Base-by-base conservation (phyloP, 30 jellyfish, hydroid and myxozoan genomes). In the Rhopilema esculentum region DNA sequence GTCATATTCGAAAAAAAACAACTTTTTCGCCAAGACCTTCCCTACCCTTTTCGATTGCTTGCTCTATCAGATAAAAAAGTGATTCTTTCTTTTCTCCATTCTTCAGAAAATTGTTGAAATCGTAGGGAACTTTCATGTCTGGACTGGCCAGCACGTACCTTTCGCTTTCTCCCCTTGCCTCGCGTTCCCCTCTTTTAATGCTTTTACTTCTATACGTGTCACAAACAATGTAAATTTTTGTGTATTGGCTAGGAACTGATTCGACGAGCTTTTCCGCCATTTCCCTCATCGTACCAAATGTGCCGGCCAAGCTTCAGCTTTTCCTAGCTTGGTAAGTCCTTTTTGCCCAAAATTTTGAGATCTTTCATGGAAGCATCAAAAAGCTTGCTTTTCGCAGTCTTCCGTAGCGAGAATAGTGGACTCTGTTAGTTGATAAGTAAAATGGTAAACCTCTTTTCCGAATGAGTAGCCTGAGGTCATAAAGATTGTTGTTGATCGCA, bases 341-440 rank as follows among this genome's bases (percentile, higher is more conserved):
- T n/a, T n/a, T n/a, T n/a, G 40, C 79, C n/a, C n/a, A n/a, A n/a
- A n/a, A n/a, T n/a, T 25, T 18, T 7, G 53, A 28, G 24, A 77
- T 1, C 84, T 4, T 6, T 4, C 69, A 29, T 26, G 69, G 86
- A 72, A 75, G 69, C 76, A 8, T 75, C 73, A 21, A 9, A 75
- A 0, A 75, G 51, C 16, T 33, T 75, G 77, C 86, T 75, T 29
- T 2, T 75, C 27, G 24, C 20, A 0, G 86, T 75, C 77, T 75
- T 75, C 92, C 92, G 31, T 84, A 84, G 1, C 86, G 61, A 15
- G 92, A 20, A 28, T 84, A 84, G 49, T 48, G 79, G 1, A 27
- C 70, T 27, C 32, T 49, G 23, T 84, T 84, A 75, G 40, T 27
- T 17, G 61, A 26, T 49, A 84, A 84, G 63, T 62, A 49, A 15